Evolutionary conservation across 2,113 vertebrate genomes (phyloP), one percentile per base, ranked within the genome.

Genomic region (Xiphorhynchus elegans): DNA sequence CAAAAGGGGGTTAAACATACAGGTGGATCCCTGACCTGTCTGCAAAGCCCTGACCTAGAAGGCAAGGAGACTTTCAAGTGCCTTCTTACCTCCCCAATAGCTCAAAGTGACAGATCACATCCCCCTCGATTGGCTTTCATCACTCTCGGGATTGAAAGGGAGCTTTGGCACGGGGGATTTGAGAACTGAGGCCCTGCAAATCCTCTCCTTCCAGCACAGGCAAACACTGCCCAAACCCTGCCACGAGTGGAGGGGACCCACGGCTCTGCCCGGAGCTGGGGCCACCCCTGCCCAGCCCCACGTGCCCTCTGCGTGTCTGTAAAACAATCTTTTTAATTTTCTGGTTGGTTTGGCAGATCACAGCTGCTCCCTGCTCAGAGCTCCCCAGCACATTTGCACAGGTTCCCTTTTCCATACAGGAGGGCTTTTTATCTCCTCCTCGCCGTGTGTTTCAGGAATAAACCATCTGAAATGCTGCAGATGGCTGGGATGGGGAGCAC

Each of bases 241-340:
- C 1, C 1, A 31, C 86, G 42, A 1, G 15, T 0, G 2, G 25
- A 40, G 64, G 50, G 76, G 31, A 29, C 47, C 49, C 39, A 12
- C 0, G 3, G 37, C 55, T 53, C 79, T 59, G 55, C 58, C 56
- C 8, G 2, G 28, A 64, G 73, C 76, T 1, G 8, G 47, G 47
- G 17, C 42, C 83, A 11, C 19, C 88, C 50, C 53, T 39, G 40
- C 79, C 14, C 80, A 24, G 70, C 19, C 55, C 35, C 33, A 3
- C 0, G 16, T 19, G 28, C 67, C 58, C 72, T 37, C 64, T 4
- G 75, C 7, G 2, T 84, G 78, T 89, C 79, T 62, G 69, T 49
- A 59, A 49, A 97, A 79, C 90, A 50, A 90, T 78, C 87, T 62
- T 92, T 55, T 42, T n/a, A 37, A 96, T 97, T 96, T 97, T 91